Conservation (phyloP, 2,113 vertebrate species). For the Gobiocypris rarus region DNA sequence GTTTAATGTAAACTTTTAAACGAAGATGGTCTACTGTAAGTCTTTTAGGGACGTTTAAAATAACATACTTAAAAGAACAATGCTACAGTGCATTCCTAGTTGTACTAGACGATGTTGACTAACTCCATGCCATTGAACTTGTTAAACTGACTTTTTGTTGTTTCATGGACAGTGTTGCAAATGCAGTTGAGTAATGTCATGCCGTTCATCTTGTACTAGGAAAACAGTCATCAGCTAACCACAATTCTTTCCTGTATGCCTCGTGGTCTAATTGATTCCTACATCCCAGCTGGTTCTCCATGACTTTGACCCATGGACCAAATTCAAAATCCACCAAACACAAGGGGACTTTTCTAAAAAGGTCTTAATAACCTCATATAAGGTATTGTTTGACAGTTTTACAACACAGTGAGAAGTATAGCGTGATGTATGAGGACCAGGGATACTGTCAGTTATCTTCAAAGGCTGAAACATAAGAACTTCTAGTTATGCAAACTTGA, state of each 20-base stretch:
- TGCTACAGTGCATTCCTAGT: not conserved
- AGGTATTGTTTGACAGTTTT: constrained; percentile 3
- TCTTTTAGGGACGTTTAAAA: not conserved
- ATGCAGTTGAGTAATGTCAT: constrained; percentile 15
- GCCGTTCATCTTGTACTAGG: not conserved
- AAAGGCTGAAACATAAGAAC: too few relatives aligned
- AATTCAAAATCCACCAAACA: constrained; percentile 15
- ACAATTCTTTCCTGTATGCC: not conserved
- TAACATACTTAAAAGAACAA: not conserved
- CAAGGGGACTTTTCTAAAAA: not conserved
- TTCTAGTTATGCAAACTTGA: too few relatives aligned
- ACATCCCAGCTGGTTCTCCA: not conserved
- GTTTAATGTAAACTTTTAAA: constrained; percentile 26
- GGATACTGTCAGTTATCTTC: not conserved
- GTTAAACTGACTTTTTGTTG: constrained; percentile 10
- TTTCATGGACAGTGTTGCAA: constrained; percentile 7
- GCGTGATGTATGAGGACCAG: not conserved
- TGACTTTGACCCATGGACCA: constrained; percentile 16
- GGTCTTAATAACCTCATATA: not conserved
- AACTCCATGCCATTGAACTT: constrained; percentile 24
- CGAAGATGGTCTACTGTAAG: not conserved
- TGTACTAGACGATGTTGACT: not conserved
- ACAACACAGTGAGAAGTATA: not conserved
- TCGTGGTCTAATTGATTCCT: not conserved
- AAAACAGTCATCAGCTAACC: constrained; percentile 21